phyloP scores from a whole-genome alignment of 2,888 invertebrate genomes.

The Leptogaster cylindrica region DNA sequence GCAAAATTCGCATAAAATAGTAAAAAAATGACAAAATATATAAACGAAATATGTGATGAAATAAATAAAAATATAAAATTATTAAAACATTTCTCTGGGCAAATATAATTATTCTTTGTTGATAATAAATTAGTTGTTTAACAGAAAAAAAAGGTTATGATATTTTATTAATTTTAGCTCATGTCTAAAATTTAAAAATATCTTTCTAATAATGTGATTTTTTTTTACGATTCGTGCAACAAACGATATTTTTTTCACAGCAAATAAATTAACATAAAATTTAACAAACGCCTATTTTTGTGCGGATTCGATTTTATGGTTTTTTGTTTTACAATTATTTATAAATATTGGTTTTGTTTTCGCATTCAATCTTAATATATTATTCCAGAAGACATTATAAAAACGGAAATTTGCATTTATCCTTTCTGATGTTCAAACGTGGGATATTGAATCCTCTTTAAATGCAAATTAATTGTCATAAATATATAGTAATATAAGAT shows the following conservation, averaged over 20 bases:
- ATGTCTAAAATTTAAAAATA: conserved; percentile 61
- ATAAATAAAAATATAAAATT: conserved; percentile 5
- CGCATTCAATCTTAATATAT: too few relatives aligned
- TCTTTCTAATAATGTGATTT: conserved; percentile 33
- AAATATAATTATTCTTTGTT: conserved; percentile 5
- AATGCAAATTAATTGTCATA: too few relatives aligned
- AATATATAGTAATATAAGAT: too few relatives aligned
- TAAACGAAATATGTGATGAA: conserved; percentile 1
- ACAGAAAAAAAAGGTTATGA: conserved; percentile 47
- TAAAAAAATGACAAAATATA: neutral
- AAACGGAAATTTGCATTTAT: too few relatives aligned
- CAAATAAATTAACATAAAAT: conserved; percentile 25
- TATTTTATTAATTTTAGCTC: conserved; percentile 59
- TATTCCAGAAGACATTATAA: too few relatives aligned
- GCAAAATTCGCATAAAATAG: neutral
- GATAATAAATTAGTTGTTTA: neutral
- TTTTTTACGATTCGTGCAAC: conserved; percentile 12
- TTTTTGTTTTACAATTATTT: too few relatives aligned
- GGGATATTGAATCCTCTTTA: too few relatives aligned
- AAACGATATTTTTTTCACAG: conserved; percentile 21
- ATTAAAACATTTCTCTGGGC: neutral
- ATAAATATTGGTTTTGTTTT: too few relatives aligned
- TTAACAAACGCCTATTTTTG: neutral
- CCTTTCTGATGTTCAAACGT: too few relatives aligned
- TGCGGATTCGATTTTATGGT: neutral